phyloP scores from a whole-genome alignment of 2,113 vertebrate genomes.

The Saguinus midas region DNA sequence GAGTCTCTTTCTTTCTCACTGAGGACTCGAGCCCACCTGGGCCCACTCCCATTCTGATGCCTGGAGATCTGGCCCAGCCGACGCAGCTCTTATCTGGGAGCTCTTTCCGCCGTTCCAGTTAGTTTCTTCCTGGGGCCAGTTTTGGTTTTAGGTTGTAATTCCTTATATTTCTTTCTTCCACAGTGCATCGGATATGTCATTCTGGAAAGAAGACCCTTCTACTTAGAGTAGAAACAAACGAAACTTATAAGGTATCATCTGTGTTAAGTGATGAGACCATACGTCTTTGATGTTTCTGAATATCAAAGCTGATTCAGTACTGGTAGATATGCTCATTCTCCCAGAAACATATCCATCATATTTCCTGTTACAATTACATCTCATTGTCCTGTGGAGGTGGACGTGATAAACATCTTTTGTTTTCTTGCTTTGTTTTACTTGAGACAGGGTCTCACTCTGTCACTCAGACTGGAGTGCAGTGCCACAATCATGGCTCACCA shows the following conservation, averaged over 20 bases:
- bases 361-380: not conserved
- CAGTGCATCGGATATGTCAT: not conserved
- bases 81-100: not conserved
- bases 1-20: too few relatives aligned
- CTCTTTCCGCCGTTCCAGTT: not conserved
- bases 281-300: not conserved
- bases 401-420: not conserved
- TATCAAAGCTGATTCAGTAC: too few relatives aligned
- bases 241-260: not conserved
- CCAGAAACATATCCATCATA: too few relatives aligned
- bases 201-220: not conserved
- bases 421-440: too few relatives aligned
- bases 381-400: not conserved
- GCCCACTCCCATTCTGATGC: not conserved
- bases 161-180: not conserved
- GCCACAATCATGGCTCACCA: too few relatives aligned
- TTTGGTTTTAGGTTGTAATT: not conserved
- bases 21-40: not conserved
- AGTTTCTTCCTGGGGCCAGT: not conserved
- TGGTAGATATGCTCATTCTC: not conserved
- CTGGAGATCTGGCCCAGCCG: too few relatives aligned
- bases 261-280: not conserved
- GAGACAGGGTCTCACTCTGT: too few relatives aligned
- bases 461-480: too few relatives aligned
- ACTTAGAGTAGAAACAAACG: not conserved